Evolutionary conservation across 2,888 invertebrate species (phyloP), one percentile per base, ranked within the genome.

Genomic region (Melikaiella ostensackeni): DNA sequence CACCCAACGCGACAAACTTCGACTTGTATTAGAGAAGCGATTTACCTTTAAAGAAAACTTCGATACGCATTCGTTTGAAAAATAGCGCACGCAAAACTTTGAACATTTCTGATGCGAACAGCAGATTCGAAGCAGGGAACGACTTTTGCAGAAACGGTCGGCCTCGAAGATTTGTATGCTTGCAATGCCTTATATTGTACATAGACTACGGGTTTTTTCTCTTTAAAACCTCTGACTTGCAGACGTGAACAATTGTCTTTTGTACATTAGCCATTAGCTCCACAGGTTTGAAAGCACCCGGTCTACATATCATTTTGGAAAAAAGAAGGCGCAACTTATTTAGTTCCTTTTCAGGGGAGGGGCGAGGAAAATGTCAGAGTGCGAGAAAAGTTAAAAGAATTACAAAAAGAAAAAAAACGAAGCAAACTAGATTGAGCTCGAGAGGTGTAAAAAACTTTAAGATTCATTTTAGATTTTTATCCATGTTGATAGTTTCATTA

Each of bases 401-500:
- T 75, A 64, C 27, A 24, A 57, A 64, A 33, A 7, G n/a, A n/a
- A 24, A 57, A 64, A 11, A 33, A 38, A 8, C 38, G 16, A n/a
- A 50, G 46, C 19, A 46, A 70, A 70, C 30, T 70, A n/a, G 27
- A 19, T 70, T 30, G 30, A 50, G 61, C 30, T 33, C 62, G 75
- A 74, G 77, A 78, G 75, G 79, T 70, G 35, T 33, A 80, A n/a
- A 70, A 80, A 76, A 80, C 79, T 77, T 82, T 80, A 76, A 79
- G 80, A 82, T 70, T 70, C 50, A 70, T 85, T 86, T 85, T 86
- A 85, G 81, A 87, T 79, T 87, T 89, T 86, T 86, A 88, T 84
- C 78, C 78, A 85, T 82, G 84, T 85, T 84, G 82, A 84, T 88
- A 83, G 63, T 77, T 78, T 74, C 42, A 85, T 83, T 83, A 85